Conservation (phyloP, 2,888 invertebrate genomes). For the Drosophila greeni region DNA sequence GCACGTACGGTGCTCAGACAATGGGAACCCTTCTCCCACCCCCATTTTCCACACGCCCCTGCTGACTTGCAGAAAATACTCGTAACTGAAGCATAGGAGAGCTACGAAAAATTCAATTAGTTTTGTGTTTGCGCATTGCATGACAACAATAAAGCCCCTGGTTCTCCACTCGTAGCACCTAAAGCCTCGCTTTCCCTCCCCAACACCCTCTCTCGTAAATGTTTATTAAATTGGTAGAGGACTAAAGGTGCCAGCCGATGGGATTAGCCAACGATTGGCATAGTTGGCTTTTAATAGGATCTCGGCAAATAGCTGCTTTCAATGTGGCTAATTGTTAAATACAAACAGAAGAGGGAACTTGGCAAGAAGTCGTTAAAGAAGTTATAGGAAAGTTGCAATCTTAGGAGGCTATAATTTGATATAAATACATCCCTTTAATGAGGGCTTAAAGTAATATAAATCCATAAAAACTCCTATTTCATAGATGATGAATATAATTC, state of each 20-base stretch:
- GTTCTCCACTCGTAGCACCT: constrained; percentile 9
- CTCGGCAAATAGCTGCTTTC: constrained; percentile 6
- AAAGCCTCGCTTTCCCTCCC: not conserved
- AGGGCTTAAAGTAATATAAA: no score
- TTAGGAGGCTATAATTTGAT: no score
- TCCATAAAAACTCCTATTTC: no score
- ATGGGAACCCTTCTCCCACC: constrained; percentile 34
- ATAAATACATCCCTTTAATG: no score
- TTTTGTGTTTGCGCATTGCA: constrained; percentile 74
- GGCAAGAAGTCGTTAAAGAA: no score
- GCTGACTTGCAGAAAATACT: constrained; percentile 70
- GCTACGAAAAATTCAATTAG: constrained; percentile 68
- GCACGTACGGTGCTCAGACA: constrained; percentile 65
- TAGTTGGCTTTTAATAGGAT: constrained; percentile 17
- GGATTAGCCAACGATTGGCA: constrained; percentile 19
- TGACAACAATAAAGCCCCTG: constrained; percentile 60
- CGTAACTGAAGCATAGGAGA: constrained; percentile 50
- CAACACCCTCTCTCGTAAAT: constrained; percentile 25
- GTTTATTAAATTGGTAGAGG: constrained; percentile 39
- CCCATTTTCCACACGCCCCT: constrained; percentile 16
- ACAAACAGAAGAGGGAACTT: not conserved
- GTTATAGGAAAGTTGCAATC: no score
- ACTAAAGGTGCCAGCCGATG: constrained; percentile 20
- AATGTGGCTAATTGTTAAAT: constrained; percentile 11
- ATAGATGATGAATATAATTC: not conserved